phyloP scores from a whole-genome alignment of 2,888 invertebrate species.

The Thera britannica region DNA sequence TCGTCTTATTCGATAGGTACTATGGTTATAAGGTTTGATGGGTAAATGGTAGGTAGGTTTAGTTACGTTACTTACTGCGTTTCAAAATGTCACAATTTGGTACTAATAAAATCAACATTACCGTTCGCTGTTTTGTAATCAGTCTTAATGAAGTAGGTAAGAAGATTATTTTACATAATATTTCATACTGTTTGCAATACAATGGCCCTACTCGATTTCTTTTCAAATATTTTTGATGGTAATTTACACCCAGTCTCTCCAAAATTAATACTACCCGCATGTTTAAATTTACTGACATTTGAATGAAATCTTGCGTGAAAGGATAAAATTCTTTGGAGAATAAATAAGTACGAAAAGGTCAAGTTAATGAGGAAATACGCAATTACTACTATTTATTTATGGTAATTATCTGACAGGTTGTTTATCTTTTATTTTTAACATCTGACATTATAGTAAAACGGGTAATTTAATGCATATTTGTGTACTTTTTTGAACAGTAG shows the following conservation, averaged over 20 bases:
- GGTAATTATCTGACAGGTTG: constrained; percentile 8
- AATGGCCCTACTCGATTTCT: too few species aligned
- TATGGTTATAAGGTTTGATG: too few species aligned
- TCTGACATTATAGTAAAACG: background rate
- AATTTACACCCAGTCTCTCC: background rate
- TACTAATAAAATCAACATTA: too few species aligned
- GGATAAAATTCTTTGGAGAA: constrained; percentile 15
- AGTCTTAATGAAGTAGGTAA: too few species aligned
- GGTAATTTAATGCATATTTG: background rate
- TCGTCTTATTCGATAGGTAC: too few species aligned
- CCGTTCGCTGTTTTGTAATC: too few species aligned
- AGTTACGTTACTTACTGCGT: too few species aligned
- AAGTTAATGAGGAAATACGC: constrained; percentile 20
- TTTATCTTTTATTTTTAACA: background rate
- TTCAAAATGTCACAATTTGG: too few species aligned
- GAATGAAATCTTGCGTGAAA: constrained; percentile 18
- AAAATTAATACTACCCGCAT: constrained; percentile 38
- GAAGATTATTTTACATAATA: too few species aligned
- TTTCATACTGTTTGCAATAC: too few species aligned
- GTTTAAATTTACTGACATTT: constrained; percentile 30
- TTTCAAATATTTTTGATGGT: background rate
- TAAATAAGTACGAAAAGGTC: constrained; percentile 12
- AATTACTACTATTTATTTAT: constrained; percentile 15
- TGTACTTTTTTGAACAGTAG: too few species aligned
- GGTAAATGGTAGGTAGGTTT: too few species aligned